A percentile compares a stretch with the other conserved stretches of the same genome.
These are phyloP conservation scores for Paramacrobiotus metropolitanus DNA, from an alignment of 1,140 invertebrate genomes.

Conservation along the genomic window DNA sequence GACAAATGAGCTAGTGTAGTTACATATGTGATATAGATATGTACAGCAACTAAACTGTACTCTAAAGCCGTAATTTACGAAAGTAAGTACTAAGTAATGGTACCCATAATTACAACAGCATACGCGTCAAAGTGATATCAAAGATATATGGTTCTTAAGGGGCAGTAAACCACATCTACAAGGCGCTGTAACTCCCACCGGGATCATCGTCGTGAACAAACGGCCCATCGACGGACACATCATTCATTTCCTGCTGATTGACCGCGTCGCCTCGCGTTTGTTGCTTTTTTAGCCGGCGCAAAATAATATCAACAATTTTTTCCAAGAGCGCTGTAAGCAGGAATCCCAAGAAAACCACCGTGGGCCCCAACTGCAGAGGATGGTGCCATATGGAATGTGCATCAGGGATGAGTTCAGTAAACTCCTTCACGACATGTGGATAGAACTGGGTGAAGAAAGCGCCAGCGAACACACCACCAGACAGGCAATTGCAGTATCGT, in stretches of 20 bases:
- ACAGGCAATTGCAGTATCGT: constrained; percentile 20
- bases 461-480: constrained; percentile 23
- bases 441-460: constrained; percentile 23
- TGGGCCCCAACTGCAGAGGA: background rate
- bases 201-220: background rate
- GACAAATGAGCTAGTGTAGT: too few relatives aligned
- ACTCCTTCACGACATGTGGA: constrained; percentile 19
- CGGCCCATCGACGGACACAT: background rate
- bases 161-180: too few relatives aligned
- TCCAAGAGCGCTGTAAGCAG: background rate
- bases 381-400: background rate
- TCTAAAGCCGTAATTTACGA: too few relatives aligned
- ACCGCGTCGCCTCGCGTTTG: background rate
- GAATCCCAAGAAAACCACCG: background rate
- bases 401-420: constrained; percentile 11
- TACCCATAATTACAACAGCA: too few relatives aligned
- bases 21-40: too few relatives aligned
- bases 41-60: too few relatives aligned
- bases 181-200: too few relatives aligned
- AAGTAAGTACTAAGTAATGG: too few relatives aligned
- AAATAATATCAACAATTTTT: background rate
- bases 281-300: background rate
- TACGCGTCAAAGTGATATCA: too few relatives aligned
- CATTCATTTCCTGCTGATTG: background rate
- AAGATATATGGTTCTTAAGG: too few relatives aligned